These are phyloP conservation scores for Drosophila dives DNA, from an alignment of 2,888 invertebrate genomes.

Conservation along the genomic window DNA sequence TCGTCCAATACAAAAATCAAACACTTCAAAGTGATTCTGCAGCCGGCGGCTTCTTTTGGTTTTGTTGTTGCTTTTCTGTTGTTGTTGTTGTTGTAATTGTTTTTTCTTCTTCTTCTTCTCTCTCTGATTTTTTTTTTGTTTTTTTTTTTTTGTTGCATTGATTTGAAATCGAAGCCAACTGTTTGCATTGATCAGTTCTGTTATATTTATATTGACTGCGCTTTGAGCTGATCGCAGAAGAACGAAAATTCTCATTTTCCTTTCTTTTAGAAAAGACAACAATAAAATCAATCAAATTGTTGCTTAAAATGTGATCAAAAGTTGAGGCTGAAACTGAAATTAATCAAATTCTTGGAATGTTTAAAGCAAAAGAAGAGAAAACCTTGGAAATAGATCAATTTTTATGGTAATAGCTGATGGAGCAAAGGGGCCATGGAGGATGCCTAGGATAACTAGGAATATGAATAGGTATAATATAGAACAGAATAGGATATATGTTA, in stretches of 20 bases:
- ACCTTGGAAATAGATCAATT: background rate
- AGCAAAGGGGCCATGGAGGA: background rate
- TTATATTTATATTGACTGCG: conserved; percentile 66
- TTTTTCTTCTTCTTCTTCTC: conserved; percentile 19
- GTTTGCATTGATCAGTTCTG: conserved; percentile 68
- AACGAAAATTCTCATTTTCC: background rate
- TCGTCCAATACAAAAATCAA: conserved; percentile 76
- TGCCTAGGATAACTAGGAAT: background rate
- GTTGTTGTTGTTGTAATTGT: conserved; percentile 8
- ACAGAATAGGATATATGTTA: background rate
- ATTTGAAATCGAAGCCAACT: conserved; percentile 60
- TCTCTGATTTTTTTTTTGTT: conserved; percentile 11
- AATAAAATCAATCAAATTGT: conserved; percentile 48
- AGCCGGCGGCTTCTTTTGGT: conserved; percentile 70
- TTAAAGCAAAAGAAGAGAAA: background rate
- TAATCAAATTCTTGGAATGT: background rate
- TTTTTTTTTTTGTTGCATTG: conserved; percentile 32
- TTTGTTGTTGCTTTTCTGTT: conserved; percentile 14
- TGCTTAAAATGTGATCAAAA: background rate
- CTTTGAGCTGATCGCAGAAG: conserved; percentile 5
- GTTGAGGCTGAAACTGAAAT: background rate
- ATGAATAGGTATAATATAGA: too few species aligned
- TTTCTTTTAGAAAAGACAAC: conserved; percentile 8
- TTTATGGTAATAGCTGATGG: background rate
- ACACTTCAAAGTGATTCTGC: conserved; percentile 75